Conservation (phyloP, 2,888 invertebrate species). For the Diarsia brunnea region DNA sequence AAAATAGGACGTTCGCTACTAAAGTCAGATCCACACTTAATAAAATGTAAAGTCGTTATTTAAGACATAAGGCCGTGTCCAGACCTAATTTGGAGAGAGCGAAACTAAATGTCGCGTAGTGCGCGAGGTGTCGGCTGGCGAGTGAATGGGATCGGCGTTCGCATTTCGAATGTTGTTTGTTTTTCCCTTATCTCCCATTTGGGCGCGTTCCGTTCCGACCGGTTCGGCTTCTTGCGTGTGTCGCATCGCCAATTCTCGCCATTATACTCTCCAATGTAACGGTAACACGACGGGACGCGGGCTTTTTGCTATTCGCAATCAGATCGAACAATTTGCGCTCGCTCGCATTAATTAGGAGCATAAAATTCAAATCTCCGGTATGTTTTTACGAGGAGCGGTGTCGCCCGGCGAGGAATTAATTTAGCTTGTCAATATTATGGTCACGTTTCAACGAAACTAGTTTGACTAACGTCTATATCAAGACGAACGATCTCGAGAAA, state of each 20-base stretch:
- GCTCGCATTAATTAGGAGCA: constrained; percentile 83
- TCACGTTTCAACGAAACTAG: constrained; percentile 85
- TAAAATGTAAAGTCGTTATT: constrained; percentile 37
- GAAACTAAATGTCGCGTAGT: constrained; percentile 49
- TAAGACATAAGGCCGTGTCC: constrained; percentile 33
- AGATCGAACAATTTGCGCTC: constrained; percentile 83
- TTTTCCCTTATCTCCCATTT: constrained; percentile 84
- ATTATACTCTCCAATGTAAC: constrained; percentile 81
- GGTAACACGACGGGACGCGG: constrained; percentile 79
- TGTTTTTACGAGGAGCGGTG: constrained; percentile 75
- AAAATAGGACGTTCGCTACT: constrained; percentile 32
- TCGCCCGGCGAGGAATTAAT: constrained; percentile 81
- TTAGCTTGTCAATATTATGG: constrained; percentile 86
- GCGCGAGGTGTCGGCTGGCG: constrained; percentile 77
- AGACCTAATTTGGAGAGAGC: constrained; percentile 57
- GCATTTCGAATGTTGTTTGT: constrained; percentile 82
- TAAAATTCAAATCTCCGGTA: constrained; percentile 81
- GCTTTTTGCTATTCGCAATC: constrained; percentile 84
- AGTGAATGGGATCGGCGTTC: constrained; percentile 81
- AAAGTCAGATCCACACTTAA: constrained; percentile 11
- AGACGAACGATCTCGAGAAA: constrained; percentile 86
- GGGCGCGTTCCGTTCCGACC: constrained; percentile 82
- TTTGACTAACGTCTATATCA: constrained; percentile 85
- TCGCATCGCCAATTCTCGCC: constrained; percentile 84
- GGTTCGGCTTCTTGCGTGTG: constrained; percentile 84